Evolutionary conservation across 2,797 vertebrate genomes (phyloP), one percentile per base, ranked within the genome.

Genomic region (Lithobates pipiens): DNA sequence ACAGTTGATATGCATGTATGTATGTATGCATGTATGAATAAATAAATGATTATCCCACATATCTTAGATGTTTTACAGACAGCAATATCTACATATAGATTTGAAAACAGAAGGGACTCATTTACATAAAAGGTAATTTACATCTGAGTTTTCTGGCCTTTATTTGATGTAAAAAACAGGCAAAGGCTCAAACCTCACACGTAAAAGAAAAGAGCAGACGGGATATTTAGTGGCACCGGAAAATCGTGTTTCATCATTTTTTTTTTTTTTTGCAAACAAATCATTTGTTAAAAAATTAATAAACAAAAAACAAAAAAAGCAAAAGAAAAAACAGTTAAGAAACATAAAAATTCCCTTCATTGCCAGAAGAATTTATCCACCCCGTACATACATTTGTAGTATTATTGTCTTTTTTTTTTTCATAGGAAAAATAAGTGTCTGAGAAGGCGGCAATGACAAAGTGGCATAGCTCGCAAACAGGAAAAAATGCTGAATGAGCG

Each of bases 241-340:
- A 82, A 79, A 57, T 85, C 44, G 75, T n/a, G 34, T 85, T 65
- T 73, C 50, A 25, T 72, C n/a, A 32, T 15, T 69, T 69, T 69
- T 39, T 32, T 15, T 69, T 69, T 69, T 39, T 61, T 81, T 81
- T 16, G 75, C 23, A 36, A 27, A 86, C 67, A 76, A 82, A 81
- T 86, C 46, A 86, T 11, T 61, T 76, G 39, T 71, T 82, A 77
- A 77, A 82, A 81, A 78, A 16, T 10, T 10, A 42, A 42, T 3
- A 15, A 15, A 50, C 46, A 70, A 74, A 46, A 77, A 69, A 80
- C 1, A 13, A 70, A 72, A 50, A 70, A 18, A 18, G 18, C 46
- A 23, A 63, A 72, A 23, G 50, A 69, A 77, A 25, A 71, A 42
- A 4, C 70, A 36, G 50, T 36, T 65, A 67, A 83, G 44, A 76